Base-by-base conservation (phyloP, 2,888 invertebrate species). In the Apodemia duryi region DNA sequence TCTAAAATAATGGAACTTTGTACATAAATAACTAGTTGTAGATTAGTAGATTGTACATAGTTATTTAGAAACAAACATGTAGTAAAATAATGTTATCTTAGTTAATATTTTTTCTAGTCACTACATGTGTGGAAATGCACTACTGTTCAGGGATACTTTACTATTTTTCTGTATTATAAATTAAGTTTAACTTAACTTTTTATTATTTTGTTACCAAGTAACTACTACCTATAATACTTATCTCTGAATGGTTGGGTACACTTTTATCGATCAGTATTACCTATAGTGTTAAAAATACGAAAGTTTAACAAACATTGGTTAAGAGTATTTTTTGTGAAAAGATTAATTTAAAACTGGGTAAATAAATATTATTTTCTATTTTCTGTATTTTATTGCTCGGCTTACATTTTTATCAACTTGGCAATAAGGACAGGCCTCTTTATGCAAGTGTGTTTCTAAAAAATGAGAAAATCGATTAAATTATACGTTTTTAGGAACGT, bases 41-140 rank as follows among this genome's bases (percentile, higher is more conserved):
- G 11, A 54, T 11, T 28, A 54, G 28, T 54, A 28, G 54, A 54
- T 54, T 54, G 54, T 54, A 54, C 54, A 54, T 54, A 54, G 7
- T 11, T 28, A 54, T 11, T 57, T 11, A 57, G 11, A 32, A 57
- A 21, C 21, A 32, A 54, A 54, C 21, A 28, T 54, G 28, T 54
- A 54, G 54, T 10, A 54, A 54, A 54, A 54, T 54, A 54, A 54
- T 28, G 29, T 54, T 28, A 29, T 29, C 29, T 11, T 54, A 54
- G 29, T 54, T 11, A 29, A 54, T 46, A 61, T 51, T 21, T 72
- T 68, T 68, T 71, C 71, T 72, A 70, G 72, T 72, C 72, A 71
- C 67, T 63, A 68, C 68, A 68, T 64, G 67, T 70, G 68, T 68
- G 51, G 63, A 65, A 67, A 62, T 65, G 68, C 68, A 68, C 64